Evolutionary conservation across 2,113 vertebrate genomes (phyloP).

Genomic region (Callocephalon fimbriatum): DNA sequence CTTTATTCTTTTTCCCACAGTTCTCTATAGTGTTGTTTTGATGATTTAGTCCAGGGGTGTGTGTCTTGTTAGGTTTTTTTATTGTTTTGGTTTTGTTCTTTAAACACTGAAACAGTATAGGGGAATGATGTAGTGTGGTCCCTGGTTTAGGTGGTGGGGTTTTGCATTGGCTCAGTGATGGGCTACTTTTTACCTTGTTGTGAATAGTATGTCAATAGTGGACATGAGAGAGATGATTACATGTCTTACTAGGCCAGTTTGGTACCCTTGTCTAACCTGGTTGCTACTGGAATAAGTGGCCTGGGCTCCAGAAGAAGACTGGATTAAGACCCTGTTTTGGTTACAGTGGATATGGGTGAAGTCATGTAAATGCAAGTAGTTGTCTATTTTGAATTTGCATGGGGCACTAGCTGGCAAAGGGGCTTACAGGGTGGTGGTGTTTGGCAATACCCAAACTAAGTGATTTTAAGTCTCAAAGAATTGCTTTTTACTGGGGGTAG

Average conservation of each 20-base stretch:
- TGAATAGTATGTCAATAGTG: not conserved
- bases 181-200: not conserved
- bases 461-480: not conserved
- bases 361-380: not conserved
- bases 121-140: not conserved
- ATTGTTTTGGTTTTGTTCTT: not conserved
- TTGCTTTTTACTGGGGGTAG: not conserved
- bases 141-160: not conserved
- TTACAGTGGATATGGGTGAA: not conserved
- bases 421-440: fast-evolving
- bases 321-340: not conserved
- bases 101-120: not conserved
- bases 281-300: not conserved
- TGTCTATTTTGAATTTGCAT: not conserved
- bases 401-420: not conserved
- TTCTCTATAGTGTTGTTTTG: not conserved
- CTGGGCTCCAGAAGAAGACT: not conserved
- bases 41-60: not conserved
- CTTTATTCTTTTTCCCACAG: not conserved
- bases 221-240: not conserved
- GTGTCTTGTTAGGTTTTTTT: not conserved
- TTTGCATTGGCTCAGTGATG: not conserved
- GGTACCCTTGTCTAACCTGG: not conserved
- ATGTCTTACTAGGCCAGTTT: not conserved
- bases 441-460: not conserved